Percentiles rank a stretch among this genome's conserved stretches.
These are phyloP conservation scores for Melanotus villosus DNA, from an alignment of 2,888 invertebrate species.

Conservation along the genomic window DNA sequence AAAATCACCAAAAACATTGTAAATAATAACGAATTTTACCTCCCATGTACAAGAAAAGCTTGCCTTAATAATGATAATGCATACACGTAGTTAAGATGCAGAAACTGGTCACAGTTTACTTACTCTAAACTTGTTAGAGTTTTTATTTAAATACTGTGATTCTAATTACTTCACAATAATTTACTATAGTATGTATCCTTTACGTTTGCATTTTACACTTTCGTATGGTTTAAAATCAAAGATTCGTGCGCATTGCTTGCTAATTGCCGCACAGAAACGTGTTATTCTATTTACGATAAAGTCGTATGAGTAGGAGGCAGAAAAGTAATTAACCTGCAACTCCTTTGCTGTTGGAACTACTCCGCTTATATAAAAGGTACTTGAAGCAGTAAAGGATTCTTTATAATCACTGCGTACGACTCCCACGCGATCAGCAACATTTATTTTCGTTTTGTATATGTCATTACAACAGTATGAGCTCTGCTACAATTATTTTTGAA, in stretches of 20 bases:
- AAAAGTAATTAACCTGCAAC: conserved; percentile 31
- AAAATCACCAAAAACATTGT: too few relatives aligned
- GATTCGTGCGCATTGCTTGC: background rate
- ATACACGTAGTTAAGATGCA: too few relatives aligned
- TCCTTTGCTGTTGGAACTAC: conserved; percentile 17
- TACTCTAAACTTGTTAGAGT: background rate
- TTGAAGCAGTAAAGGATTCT: conserved; percentile 25
- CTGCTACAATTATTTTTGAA: conserved; percentile 1
- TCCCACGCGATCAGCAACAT: conserved; percentile 14
- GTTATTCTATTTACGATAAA: conserved; percentile 26
- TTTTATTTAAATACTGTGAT: background rate
- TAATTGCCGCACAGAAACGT: conserved; percentile 9
- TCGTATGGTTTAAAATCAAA: background rate
- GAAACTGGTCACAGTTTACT: too few relatives aligned
- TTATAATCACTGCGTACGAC: conserved; percentile 25
- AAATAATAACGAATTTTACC: too few relatives aligned
- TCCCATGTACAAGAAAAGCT: too few relatives aligned
- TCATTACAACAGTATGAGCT: conserved; percentile 8
- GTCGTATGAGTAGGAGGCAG: conserved; percentile 25
- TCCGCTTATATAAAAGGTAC: conserved; percentile 13
- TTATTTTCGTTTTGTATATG: conserved; percentile 27
- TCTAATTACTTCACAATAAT: too few relatives aligned
- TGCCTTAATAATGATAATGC: too few relatives aligned
- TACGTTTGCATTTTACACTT: background rate
- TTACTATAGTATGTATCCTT: background rate